phyloP scores from a whole-genome alignment of 2,888 invertebrate genomes.

The Erebia palarica region DNA sequence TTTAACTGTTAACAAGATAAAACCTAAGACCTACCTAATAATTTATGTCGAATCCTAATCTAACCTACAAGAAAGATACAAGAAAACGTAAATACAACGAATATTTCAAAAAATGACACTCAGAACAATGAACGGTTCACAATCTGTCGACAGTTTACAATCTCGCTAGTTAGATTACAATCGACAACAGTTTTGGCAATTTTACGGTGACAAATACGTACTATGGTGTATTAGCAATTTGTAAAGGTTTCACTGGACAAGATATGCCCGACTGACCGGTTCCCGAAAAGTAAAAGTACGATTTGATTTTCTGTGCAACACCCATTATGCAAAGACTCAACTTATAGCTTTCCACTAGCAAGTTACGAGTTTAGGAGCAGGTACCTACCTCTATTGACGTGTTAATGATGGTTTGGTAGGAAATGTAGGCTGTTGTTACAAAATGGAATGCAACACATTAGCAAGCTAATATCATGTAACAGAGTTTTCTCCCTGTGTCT shows the following conservation, averaged over 20 bases:
- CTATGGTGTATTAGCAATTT: neutral
- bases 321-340: slow-evolving; percentile 36
- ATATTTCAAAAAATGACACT: no score
- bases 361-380: slow-evolving; percentile 17
- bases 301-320: slow-evolving; percentile 36
- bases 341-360: slow-evolving; percentile 38
- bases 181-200: no score
- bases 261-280: slow-evolving; percentile 42
- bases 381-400: slow-evolving; percentile 2
- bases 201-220: neutral
- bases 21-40: no score
- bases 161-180: no score
- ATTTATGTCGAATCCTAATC: no score
- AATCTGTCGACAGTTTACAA: no score
- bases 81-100: no score
- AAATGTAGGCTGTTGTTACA: neutral
- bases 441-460: neutral
- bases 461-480: no score
- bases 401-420: slow-evolving; percentile 1
- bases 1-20: no score
- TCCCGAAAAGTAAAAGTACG: slow-evolving; percentile 50
- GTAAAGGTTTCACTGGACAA: neutral
- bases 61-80: no score
- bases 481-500: no score
- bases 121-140: no score